Percentiles rank a stretch among this genome's conserved stretches.
Conservation (phyloP, 23 tunicate genomes). For the Phallusia fumigata region DNA sequence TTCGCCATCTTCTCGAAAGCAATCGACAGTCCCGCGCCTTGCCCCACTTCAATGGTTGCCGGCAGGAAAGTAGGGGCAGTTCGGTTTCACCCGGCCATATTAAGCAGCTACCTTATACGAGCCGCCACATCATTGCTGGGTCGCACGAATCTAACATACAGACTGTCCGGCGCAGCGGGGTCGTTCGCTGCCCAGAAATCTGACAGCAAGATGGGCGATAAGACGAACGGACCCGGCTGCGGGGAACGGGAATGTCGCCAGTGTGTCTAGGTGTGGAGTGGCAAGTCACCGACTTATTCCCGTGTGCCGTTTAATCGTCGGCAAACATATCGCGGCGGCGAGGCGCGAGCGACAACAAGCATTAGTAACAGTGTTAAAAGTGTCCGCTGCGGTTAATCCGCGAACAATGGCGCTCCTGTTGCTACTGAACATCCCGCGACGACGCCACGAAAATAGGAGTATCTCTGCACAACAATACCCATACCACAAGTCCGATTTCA, state of each 20-base stretch:
- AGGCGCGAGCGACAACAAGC: not conserved
- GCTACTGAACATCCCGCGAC: not conserved
- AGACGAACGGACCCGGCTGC: not conserved
- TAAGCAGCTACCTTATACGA: constrained; percentile 3
- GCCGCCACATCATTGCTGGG: not conserved
- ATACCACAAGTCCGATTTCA: no score
- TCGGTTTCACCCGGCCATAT: constrained; percentile 1
- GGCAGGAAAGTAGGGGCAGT: not conserved
- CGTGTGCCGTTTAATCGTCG: constrained; percentile 7
- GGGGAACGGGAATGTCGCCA: not conserved
- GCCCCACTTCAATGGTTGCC: not conserved
- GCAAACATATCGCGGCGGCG: constrained; percentile 4
- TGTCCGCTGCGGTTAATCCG: constrained; percentile 1
- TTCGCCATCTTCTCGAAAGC: constrained; percentile 6
- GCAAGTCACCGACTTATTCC: not conserved
- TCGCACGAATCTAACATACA: constrained; percentile 11
- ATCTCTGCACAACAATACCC: no score
- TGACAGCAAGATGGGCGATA: constrained; percentile 11
- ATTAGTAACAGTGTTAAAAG: constrained; percentile 11
- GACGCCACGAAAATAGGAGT: not conserved
- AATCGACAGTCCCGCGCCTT: not conserved
- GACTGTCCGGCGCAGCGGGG: constrained; percentile 1
- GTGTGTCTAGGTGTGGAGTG: constrained; percentile 12
- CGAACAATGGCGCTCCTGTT: not conserved
- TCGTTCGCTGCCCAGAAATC: not conserved